Conservation (phyloP, 2,797 vertebrate genomes). For the Microctenopoma lineatum region DNA sequence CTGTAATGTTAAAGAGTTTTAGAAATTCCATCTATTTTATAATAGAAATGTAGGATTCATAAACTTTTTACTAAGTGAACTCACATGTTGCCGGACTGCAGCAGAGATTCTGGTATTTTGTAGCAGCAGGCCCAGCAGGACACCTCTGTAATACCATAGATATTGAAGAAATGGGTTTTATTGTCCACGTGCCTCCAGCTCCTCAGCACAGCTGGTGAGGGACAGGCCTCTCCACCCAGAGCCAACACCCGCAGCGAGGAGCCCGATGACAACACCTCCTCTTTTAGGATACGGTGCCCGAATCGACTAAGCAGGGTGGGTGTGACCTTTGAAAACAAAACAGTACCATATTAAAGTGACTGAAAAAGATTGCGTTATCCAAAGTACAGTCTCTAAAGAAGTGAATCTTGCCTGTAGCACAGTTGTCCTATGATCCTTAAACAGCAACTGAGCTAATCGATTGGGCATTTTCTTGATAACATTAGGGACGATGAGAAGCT, state of each 20-base stretch:
- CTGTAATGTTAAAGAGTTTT: background rate
- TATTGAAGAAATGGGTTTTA: slow-evolving; percentile 89
- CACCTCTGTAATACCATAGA: slow-evolving; percentile 96
- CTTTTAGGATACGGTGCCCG: slow-evolving; percentile 81
- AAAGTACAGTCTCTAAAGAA: background rate
- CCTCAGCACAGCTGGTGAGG: slow-evolving; percentile 80
- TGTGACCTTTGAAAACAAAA: slow-evolving; percentile 84
- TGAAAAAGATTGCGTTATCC: background rate
- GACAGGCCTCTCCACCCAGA: slow-evolving; percentile 94
- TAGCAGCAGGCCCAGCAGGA: slow-evolving; percentile 95
- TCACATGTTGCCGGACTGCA: slow-evolving; percentile 58
- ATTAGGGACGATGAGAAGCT: slow-evolving; percentile 88
- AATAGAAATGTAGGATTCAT: background rate
- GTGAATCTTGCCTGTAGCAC: slow-evolving; percentile 87
- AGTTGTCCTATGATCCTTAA: slow-evolving; percentile 86
- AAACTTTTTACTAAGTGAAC: slow-evolving; percentile 8
- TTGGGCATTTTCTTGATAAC: slow-evolving; percentile 87
- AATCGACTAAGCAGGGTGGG: slow-evolving; percentile 92
- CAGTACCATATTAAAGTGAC: too few relatives aligned
- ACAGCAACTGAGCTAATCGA: slow-evolving; percentile 85
- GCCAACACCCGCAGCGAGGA: slow-evolving; percentile 91
- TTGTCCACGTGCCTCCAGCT: slow-evolving; percentile 91
- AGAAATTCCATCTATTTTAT: background rate
- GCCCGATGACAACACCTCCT: slow-evolving; percentile 82
- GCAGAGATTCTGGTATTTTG: slow-evolving; percentile 82